Base-by-base conservation (phyloP, 2,113 vertebrate species). In the Sceloporus tristichus region DNA sequence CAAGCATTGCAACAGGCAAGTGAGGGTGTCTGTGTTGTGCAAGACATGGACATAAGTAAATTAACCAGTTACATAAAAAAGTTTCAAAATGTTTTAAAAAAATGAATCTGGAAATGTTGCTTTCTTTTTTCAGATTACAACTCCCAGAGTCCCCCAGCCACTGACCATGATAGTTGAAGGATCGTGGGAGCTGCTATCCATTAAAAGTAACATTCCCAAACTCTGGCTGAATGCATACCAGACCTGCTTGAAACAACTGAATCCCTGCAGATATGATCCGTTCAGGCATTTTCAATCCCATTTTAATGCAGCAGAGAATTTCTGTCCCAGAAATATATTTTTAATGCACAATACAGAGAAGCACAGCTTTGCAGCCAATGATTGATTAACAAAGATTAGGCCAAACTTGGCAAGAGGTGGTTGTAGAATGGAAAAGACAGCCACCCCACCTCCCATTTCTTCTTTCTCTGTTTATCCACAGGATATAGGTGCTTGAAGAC, bases 401-500 rank as follows among this genome's bases (percentile, higher is more conserved):
- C 65, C 56, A 70, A 34, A 56, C 68, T 78, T 68, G 27, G 38
- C 25, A 76, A 62, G 70, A 59, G 14, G 2, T 77, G n/a, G n/a
- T 73, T 87, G 80, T 65, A 65, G 70, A 29, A 83, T 80, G 66
- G 75, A 85, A 87, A 19, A 40, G 66, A 73, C 42, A 77, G 40
- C 40, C 75, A 21, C 40, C 8, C 27, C 1, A 83, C 85, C 68
- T 62, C 83, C 82, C 74, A 90, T 91, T 90, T 88, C 88, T 9
- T 84, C 88, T 74, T 76, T 59, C 79, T 82, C 42, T 71, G 38
- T 89, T 91, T 81, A 71, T 88, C 93, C 93, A 85, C 86, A 90
- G 89, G 90, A 91, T 90, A 84, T 82, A 89, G 92, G 79, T 83
- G n/a, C 90, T 91, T 87, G 88, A 90, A 90, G 91, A 89, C 66